phyloP scores from a whole-genome alignment of 1,140 invertebrate genomes.

The Colletes gigas region DNA sequence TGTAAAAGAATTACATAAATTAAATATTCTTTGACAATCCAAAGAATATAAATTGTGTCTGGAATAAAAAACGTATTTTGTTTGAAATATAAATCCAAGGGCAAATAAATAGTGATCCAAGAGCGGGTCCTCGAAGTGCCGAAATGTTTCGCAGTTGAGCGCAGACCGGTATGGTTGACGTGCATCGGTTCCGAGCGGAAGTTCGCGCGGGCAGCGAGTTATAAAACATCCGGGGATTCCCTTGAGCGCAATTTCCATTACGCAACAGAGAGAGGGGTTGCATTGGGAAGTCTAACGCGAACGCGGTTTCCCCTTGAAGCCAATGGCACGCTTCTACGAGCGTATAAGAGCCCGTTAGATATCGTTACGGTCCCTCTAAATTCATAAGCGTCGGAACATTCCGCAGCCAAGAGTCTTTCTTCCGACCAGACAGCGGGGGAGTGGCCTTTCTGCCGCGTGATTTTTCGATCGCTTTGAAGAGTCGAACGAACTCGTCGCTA shows the following conservation, averaged over 20 bases:
- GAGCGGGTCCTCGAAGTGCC: no score
- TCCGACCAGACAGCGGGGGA: neutral
- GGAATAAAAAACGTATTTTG: no score
- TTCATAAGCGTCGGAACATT: constrained; percentile 32
- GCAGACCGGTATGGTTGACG: neutral
- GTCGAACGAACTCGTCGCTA: neutral
- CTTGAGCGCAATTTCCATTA: constrained; percentile 45
- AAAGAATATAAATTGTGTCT: no score
- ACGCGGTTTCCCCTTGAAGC: constrained; percentile 31
- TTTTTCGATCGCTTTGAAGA: constrained; percentile 30
- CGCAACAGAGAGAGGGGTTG: neutral
- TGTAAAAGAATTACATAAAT: no score
- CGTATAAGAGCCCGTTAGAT: neutral
- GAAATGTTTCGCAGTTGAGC: no score
- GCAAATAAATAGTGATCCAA: no score
- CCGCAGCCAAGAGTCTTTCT: neutral
- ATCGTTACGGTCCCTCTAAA: constrained; percentile 19
- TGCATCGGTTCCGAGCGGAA: neutral
- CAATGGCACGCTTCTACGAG: neutral
- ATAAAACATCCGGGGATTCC: constrained; percentile 16
- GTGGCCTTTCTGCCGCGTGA: neutral
- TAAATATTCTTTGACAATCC: no score
- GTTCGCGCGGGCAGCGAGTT: constrained; percentile 3
- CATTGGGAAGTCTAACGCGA: constrained; percentile 7
- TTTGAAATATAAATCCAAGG: no score